phyloP scores from a whole-genome alignment of 64 coral and sea anemone species.

The Stylophora pistillata region DNA sequence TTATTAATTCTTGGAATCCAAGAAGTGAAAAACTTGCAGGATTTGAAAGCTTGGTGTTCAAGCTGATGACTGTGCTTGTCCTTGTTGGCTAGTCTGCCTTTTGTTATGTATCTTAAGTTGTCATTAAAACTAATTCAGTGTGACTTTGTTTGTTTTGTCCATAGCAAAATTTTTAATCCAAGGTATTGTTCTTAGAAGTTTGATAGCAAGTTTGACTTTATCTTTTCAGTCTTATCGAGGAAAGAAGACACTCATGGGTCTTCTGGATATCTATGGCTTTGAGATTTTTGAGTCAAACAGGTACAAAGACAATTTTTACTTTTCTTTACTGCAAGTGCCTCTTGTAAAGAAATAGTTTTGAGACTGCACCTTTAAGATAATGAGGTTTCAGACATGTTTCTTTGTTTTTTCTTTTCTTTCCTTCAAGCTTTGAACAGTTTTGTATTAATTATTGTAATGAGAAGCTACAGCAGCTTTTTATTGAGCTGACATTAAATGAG shows the following conservation, averaged over 20 bases:
- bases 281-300: conserved; percentile 96
- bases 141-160: no score
- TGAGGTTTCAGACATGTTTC: background rate
- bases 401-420: background rate
- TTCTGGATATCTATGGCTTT: conserved; percentile 99
- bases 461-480: conserved; percentile 94
- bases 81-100: no score
- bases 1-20: no score
- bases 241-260: conserved; percentile 77
- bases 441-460: conserved; percentile 98
- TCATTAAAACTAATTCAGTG: no score
- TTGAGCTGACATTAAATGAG: conserved; percentile 85
- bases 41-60: no score
- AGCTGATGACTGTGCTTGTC: no score
- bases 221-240: conserved; percentile 68
- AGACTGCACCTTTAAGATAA: background rate
- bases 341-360: no score
- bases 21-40: no score
- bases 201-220: background rate
- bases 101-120: no score
- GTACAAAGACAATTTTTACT: conserved; percentile 15
- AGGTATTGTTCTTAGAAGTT: background rate
- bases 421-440: conserved; percentile 92
- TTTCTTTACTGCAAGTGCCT: background rate
- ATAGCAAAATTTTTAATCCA: background rate